Evolutionary conservation across 2,113 vertebrate genomes (phyloP).

Genomic region (Excalfactoria chinensis): DNA sequence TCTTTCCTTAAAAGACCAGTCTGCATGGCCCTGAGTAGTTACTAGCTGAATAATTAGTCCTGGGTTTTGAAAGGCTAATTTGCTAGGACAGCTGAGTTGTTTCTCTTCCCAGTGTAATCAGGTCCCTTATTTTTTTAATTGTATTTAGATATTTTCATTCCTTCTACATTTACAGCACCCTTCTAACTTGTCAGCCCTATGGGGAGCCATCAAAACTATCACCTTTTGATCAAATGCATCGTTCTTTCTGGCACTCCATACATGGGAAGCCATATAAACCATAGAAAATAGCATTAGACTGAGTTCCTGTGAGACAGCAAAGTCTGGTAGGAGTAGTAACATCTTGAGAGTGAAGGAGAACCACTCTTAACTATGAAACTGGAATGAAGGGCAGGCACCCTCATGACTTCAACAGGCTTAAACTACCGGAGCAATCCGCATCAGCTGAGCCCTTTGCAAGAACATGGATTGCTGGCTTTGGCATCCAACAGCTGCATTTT

Average conservation of each 20-base stretch:
- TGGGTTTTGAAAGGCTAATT: neutral
- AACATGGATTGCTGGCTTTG: neutral
- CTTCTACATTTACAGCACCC: neutral
- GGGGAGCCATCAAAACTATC: neutral
- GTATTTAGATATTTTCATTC: neutral
- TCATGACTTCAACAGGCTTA: constrained; percentile 22
- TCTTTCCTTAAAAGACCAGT: neutral
- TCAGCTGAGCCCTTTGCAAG: constrained; percentile 18
- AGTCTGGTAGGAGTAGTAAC: neutral
- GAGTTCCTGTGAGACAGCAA: neutral
- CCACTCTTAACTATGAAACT: neutral
- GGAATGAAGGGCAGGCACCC: neutral
- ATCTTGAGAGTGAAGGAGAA: neutral
- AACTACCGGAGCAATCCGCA: constrained; percentile 36
- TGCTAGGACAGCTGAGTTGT: neutral
- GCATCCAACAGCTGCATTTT: constrained; percentile 42
- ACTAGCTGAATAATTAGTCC: neutral
- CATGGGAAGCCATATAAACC: neutral
- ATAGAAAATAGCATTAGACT: neutral
- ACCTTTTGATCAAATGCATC: neutral
- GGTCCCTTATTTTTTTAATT: neutral
- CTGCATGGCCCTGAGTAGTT: neutral
- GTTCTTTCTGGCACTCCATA: neutral
- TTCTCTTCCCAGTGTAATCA: neutral
- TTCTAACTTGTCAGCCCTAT: neutral